These are phyloP conservation scores for Mythimna loreyi DNA, from an alignment of 2,888 invertebrate species.

Conservation along the genomic window DNA sequence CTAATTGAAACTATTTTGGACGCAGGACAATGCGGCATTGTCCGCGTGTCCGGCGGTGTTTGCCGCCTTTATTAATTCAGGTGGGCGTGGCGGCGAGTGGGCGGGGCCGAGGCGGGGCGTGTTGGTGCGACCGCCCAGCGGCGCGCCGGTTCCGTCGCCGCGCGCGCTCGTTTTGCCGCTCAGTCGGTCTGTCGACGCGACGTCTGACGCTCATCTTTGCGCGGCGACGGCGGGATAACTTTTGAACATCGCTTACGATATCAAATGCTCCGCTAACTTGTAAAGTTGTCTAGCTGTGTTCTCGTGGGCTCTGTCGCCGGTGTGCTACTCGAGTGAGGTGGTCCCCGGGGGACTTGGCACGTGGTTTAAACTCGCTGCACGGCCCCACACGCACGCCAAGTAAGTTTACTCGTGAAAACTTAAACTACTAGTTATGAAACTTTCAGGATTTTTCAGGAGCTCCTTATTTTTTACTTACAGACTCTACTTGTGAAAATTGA, in stretches of 20 bases:
- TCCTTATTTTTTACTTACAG: background rate
- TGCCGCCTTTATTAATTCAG: conserved; percentile 90
- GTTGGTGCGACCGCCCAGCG: conserved; percentile 69
- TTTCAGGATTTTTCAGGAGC: background rate
- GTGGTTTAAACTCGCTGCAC: conserved; percentile 73
- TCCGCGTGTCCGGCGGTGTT: conserved; percentile 90
- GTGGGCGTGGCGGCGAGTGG: conserved; percentile 83
- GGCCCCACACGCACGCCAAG: conserved; percentile 85
- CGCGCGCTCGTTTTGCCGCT: conserved; percentile 74
- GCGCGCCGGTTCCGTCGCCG: conserved; percentile 67
- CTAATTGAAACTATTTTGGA: conserved; percentile 91
- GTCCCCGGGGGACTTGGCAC: conserved; percentile 67
- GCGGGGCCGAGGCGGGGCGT: conserved; percentile 80
- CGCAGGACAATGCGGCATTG: conserved; percentile 89
- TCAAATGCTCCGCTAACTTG: conserved; percentile 58
- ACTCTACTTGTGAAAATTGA: background rate
- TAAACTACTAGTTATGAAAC: conserved; percentile 14
- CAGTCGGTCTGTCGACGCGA: conserved; percentile 87
- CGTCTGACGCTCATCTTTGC: conserved; percentile 80
- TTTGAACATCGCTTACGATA: conserved; percentile 73
- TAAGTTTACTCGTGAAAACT: conserved; percentile 72
- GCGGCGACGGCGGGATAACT: conserved; percentile 73
- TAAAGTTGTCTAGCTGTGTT: conserved; percentile 42
- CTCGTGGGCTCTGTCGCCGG: conserved; percentile 57
- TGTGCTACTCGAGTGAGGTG: conserved; percentile 66